Evolutionary conservation across 2,888 invertebrate species (phyloP).

Genomic region (Odontocerum albicorne): DNA sequence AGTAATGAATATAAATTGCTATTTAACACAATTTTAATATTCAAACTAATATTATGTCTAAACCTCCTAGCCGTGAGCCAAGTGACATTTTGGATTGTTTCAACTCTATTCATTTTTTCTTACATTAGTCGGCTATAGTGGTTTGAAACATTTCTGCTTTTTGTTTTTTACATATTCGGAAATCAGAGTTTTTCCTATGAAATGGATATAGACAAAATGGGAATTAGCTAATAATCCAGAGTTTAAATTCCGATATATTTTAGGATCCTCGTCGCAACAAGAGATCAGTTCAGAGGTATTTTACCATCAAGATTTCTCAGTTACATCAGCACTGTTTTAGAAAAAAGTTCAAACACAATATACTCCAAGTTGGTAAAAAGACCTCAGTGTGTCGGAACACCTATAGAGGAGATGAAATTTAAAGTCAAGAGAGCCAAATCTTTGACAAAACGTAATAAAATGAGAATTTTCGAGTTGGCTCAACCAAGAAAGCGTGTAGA

Average conservation of each 20-base stretch:
- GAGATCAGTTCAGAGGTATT: conserved; percentile 4
- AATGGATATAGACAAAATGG: not conserved
- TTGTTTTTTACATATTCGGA: not conserved
- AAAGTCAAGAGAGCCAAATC: too few relatives aligned
- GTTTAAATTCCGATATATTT: not conserved
- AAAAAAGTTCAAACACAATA: conserved; percentile 4
- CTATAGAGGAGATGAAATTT: too few relatives aligned
- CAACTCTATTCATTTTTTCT: too few relatives aligned
- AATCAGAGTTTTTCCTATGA: not conserved
- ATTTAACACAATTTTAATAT: too few relatives aligned
- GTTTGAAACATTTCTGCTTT: not conserved
- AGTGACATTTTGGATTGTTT: too few relatives aligned
- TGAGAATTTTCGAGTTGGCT: conserved; percentile 48
- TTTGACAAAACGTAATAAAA: too few relatives aligned
- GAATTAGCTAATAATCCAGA: not conserved
- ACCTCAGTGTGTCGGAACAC: conserved; percentile 7
- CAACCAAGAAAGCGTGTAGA: conserved; percentile 42
- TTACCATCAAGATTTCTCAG: conserved; percentile 4
- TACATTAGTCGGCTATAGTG: too few relatives aligned
- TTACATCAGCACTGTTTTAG: not conserved
- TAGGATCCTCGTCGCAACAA: conserved; percentile 13
- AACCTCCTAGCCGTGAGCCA: too few relatives aligned
- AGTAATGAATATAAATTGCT: too few relatives aligned
- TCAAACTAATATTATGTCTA: too few relatives aligned
- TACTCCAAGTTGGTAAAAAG: conserved; percentile 19